Conservation (phyloP, 2,113 vertebrate genomes). For the Plestiodon gilberti region DNA sequence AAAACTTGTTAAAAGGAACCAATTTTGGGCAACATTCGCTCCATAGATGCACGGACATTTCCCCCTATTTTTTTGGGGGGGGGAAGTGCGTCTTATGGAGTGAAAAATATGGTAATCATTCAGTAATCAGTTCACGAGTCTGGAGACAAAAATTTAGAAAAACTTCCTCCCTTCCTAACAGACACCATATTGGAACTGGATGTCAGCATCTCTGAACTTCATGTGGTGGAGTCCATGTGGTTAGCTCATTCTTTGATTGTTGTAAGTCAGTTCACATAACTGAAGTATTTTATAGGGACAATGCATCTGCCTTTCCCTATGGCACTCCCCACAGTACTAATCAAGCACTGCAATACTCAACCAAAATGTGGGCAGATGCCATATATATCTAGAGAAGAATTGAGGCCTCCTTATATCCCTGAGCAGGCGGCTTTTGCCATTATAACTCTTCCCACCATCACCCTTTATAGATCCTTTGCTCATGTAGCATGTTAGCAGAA, state of each 20-base stretch:
- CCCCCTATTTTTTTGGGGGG: too few species aligned
- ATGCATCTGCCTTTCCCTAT: background rate
- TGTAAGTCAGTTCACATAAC: background rate
- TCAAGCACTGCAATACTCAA: background rate
- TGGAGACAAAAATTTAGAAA: background rate
- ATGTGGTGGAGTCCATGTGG: too few species aligned
- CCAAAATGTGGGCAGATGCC: background rate
- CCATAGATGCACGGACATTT: too few species aligned
- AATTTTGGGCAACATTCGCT: too few species aligned
- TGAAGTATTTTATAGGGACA: background rate
- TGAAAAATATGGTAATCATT: too few species aligned
- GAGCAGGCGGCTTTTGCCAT: background rate
- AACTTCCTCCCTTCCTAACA: background rate
- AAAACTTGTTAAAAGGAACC: too few species aligned
- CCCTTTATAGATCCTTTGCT: background rate
- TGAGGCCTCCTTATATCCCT: background rate
- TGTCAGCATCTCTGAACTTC: background rate
- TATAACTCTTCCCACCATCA: background rate
- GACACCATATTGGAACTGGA: background rate
- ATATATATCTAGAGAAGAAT: background rate
- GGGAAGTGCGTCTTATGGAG: too few species aligned
- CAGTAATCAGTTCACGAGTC: background rate
- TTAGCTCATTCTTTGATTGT: background rate
- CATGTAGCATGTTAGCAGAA: background rate
- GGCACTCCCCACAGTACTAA: background rate